Conservation (phyloP, 2,797 vertebrate genomes). For the Poeciliopsis infans region DNA sequence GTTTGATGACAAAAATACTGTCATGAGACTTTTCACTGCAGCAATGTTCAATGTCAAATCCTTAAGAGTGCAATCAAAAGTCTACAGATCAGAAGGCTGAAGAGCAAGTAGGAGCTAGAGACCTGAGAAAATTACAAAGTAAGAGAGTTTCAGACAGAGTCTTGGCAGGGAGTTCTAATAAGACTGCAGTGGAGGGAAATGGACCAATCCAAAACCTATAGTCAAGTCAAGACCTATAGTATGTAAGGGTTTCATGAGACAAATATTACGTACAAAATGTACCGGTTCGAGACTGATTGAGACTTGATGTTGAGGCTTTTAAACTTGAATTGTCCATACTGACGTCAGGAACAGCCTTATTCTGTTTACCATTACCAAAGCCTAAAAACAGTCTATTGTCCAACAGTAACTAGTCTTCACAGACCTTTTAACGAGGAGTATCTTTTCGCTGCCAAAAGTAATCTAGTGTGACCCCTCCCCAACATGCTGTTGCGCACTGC, state of each 20-base stretch:
- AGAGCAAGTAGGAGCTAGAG: conserved; percentile 10
- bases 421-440: neutral
- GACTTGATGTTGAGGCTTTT: neutral
- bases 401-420: neutral
- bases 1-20: neutral
- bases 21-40: neutral
- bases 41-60: conserved; percentile 1
- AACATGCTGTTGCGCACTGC: neutral
- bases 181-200: neutral
- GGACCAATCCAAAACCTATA: neutral
- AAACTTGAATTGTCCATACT: neutral
- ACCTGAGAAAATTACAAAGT: conserved; percentile 23
- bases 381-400: neutral
- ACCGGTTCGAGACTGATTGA: neutral
- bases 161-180: neutral
- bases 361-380: neutral
- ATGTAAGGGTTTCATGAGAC: neutral
- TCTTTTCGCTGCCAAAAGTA: neutral
- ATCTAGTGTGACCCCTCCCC: neutral
- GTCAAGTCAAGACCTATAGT: neutral
- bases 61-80: neutral
- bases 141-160: neutral
- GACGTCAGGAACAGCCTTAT: neutral
- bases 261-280: neutral
- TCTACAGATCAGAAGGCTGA: conserved; percentile 4